A percentile compares a stretch with the other conserved stretches of the same genome.
phyloP scores from a whole-genome alignment of 2,888 invertebrate species.

The Cephus nigrinus region DNA sequence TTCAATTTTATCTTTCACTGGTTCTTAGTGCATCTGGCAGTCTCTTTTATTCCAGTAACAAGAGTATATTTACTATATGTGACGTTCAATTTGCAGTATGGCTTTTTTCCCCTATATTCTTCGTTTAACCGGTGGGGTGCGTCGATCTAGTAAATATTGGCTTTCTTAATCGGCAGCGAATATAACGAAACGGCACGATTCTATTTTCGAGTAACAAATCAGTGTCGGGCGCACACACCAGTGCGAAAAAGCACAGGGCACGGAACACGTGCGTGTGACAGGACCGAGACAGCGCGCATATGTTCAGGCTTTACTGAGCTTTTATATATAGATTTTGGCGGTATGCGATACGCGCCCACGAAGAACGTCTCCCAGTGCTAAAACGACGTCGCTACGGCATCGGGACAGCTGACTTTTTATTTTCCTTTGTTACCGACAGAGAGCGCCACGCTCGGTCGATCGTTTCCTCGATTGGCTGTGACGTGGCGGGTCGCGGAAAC shows the following conservation, averaged over 20 bases:
- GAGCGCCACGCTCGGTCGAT: constrained; percentile 29
- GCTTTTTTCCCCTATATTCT: neutral
- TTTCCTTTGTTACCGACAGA: neutral
- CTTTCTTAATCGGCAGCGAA: neutral
- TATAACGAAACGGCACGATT: constrained; percentile 10
- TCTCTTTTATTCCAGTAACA: neutral
- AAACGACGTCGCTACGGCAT: neutral
- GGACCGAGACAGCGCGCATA: neutral
- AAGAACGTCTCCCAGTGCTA: neutral
- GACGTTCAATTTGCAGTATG: neutral
- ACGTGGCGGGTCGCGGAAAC: neutral
- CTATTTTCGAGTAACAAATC: constrained; percentile 29
- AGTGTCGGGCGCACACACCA: neutral
- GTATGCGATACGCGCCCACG: neutral
- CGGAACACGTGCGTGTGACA: constrained; percentile 10
- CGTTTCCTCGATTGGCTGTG: constrained; percentile 8
- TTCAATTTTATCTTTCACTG: neutral
- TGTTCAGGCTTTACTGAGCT: neutral
- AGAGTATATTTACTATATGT: neutral
- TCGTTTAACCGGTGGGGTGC: neutral
- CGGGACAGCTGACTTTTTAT: neutral
- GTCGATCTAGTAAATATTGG: neutral
- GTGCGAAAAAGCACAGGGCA: neutral
- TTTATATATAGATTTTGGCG: neutral
- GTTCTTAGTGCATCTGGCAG: neutral